These are phyloP conservation scores for Promerops cafer DNA, from an alignment of 2,113 vertebrate species.

Conservation along the genomic window DNA sequence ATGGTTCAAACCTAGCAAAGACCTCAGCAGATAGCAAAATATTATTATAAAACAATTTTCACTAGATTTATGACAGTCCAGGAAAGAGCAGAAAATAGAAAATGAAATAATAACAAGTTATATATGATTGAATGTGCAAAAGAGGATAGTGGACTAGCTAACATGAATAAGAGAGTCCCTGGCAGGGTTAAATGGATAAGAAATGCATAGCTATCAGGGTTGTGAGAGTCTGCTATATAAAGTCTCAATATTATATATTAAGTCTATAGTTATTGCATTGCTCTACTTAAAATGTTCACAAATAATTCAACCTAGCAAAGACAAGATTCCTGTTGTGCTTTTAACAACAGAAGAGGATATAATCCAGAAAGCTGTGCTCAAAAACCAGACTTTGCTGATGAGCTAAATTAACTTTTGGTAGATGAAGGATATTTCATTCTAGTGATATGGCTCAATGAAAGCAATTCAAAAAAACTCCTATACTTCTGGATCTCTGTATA, in stretches of 20 bases:
- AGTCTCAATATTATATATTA: too few relatives aligned
- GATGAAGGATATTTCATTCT: not conserved
- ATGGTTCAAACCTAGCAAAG: not conserved
- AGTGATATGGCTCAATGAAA: not conserved
- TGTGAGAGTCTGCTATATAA: too few relatives aligned
- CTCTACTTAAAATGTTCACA: not conserved
- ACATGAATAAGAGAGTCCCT: not conserved
- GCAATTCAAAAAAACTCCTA: not conserved
- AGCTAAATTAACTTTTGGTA: not conserved
- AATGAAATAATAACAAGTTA: not conserved
- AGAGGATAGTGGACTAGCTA: not conserved
- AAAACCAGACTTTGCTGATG: not conserved
- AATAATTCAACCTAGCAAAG: not conserved
- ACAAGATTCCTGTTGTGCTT: not conserved
- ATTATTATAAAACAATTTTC: not conserved
- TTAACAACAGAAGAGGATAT: not conserved
- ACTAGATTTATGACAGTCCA: not conserved
- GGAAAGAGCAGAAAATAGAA: not conserved
- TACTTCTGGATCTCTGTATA: not conserved
- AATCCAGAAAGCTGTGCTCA: not conserved
- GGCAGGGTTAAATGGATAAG: not conserved
- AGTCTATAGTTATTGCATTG: not conserved
- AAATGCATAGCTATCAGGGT: not conserved
- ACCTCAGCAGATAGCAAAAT: not conserved
- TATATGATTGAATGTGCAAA: not conserved